phyloP scores from a whole-genome alignment of 2,888 invertebrate genomes.

The Pristionchus japonicus region DNA sequence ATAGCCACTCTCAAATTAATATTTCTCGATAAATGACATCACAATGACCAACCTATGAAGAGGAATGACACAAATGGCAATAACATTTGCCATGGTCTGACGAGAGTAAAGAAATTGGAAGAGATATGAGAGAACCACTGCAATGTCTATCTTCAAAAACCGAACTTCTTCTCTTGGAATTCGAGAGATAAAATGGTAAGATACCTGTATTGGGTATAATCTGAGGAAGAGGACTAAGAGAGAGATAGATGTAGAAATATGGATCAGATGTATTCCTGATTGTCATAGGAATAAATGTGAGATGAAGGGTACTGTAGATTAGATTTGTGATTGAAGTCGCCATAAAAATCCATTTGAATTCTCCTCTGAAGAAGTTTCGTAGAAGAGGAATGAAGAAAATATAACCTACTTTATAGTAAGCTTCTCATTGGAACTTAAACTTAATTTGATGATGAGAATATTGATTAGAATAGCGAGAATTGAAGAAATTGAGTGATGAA shows the following conservation, averaged over 20 bases:
- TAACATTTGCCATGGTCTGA: slow-evolving; percentile 27
- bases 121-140: background rate
- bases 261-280: background rate
- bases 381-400: background rate
- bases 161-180: no score
- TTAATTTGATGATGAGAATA: slow-evolving; percentile 1
- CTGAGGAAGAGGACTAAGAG: background rate
- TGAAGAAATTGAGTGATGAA: slow-evolving; percentile 35
- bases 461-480: background rate
- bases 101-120: slow-evolving; percentile 32
- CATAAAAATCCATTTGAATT: slow-evolving; percentile 41
- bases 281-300: background rate
- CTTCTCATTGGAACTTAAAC: background rate
- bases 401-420: background rate
- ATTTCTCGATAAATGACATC: no score
- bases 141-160: background rate
- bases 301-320: background rate
- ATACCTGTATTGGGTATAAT: background rate
- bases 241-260: background rate
- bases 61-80: slow-evolving; percentile 40
- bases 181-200: background rate
- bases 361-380: background rate
- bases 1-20: background rate
- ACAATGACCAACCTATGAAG: background rate
- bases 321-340: background rate